A percentile compares a stretch with the other conserved stretches of the same genome.
These are phyloP conservation scores for Copsychus sechellarum DNA, from an alignment of 2,113 vertebrate species.

Conservation along the genomic window DNA sequence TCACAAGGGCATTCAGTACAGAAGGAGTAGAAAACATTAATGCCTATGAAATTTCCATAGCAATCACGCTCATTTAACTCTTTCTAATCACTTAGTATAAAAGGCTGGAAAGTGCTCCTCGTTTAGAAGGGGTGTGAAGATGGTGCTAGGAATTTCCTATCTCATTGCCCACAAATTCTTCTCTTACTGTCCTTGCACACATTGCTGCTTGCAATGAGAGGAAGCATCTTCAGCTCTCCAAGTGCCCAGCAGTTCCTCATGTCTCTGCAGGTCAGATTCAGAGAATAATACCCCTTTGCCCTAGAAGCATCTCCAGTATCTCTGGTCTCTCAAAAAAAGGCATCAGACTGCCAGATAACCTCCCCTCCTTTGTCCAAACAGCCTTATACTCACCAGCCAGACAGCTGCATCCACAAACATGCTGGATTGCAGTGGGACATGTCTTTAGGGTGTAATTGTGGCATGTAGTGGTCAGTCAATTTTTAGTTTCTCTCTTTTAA, in stretches of 20 bases:
- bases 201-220: not conserved
- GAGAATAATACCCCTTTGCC: not conserved
- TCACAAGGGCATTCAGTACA: constrained; percentile 77
- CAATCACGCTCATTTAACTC: constrained; percentile 74
- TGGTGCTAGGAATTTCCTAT: not conserved
- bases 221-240: not conserved
- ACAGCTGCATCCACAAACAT: not conserved
- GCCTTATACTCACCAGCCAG: not conserved
- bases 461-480: not conserved
- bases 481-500: not conserved
- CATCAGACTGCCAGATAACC: not conserved
- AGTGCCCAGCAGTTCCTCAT: not conserved
- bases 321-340: not conserved
- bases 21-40: constrained; percentile 73
- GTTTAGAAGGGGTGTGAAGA: not conserved
- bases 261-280: rapidly evolving
- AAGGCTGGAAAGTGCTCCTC: not conserved
- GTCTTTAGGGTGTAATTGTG: rapidly evolving
- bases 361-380: not conserved
- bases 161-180: not conserved
- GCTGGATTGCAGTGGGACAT: not conserved
- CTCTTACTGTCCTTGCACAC: not conserved
- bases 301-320: not conserved
- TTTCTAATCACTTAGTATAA: constrained; percentile 51
- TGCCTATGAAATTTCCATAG: constrained; percentile 71